Percentiles rank a stretch among this genome's conserved stretches.
Evolutionary conservation across 2,797 vertebrate species (phyloP).

Genomic region (Acridotheres tristis): DNA sequence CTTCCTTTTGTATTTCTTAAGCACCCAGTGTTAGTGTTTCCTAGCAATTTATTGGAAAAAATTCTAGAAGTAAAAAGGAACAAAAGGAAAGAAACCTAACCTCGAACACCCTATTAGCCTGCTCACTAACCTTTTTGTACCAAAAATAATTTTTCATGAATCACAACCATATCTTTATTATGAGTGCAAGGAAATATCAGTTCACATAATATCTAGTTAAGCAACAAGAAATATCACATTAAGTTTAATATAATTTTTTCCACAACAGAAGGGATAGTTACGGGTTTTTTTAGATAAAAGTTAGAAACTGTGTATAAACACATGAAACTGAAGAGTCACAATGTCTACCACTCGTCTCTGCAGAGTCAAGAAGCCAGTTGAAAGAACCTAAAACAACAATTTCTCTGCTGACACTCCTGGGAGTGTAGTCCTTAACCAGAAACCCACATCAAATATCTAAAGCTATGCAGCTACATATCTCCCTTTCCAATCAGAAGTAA

Average conservation of each 20-base stretch:
- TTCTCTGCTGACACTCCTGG: background rate
- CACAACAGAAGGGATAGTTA: background rate
- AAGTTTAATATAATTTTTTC: background rate
- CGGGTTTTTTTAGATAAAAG: background rate
- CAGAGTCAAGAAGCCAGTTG: background rate
- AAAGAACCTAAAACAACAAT: background rate
- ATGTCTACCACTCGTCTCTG: background rate
- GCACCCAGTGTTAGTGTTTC: background rate
- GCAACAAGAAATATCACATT: background rate
- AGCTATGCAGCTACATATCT: background rate
- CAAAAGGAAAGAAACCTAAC: background rate
- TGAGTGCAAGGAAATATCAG: background rate
- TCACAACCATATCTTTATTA: background rate
- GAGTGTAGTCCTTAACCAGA: background rate
- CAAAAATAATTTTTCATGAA: conserved; percentile 5
- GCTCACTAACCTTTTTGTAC: background rate
- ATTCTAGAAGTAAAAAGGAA: background rate
- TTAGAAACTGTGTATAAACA: background rate
- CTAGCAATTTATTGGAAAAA: background rate
- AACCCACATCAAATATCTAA: background rate
- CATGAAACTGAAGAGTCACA: background rate
- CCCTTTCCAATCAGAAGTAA: background rate
- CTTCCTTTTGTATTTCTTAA: background rate
- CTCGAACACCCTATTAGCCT: background rate
- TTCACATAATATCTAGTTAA: background rate